phyloP scores from a whole-genome alignment of 2,797 vertebrate species.

The Takifugu ocellatus region DNA sequence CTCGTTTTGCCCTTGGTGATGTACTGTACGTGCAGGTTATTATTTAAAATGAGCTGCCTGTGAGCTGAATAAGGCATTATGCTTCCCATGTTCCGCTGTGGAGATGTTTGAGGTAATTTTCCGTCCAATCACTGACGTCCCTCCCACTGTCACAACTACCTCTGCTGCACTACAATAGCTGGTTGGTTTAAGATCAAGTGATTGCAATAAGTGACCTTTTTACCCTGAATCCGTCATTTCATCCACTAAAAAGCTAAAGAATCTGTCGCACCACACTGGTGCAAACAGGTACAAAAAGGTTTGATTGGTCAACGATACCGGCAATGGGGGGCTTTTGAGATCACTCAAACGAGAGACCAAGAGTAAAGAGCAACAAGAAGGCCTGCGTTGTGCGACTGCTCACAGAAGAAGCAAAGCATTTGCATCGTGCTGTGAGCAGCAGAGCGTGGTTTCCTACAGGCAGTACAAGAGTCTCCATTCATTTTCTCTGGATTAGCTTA shows the following conservation, averaged over 20 bases:
- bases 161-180: conserved; percentile 11
- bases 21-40: conserved; percentile 16
- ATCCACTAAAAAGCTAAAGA: conserved; percentile 11
- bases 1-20: conserved; percentile 30
- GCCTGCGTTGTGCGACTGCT: conserved; percentile 2
- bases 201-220: neutral
- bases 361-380: neutral
- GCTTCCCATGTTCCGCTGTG: conserved; percentile 38
- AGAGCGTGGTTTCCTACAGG: neutral
- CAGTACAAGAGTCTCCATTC: conserved; percentile 2
- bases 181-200: too few relatives aligned
- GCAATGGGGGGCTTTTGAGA: too few relatives aligned
- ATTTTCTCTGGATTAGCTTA: conserved; percentile 14
- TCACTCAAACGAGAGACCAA: too few relatives aligned
- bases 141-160: conserved; percentile 8
- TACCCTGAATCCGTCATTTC: conserved; percentile 23
- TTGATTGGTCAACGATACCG: too few relatives aligned
- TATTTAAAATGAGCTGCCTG: neutral
- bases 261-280: neutral
- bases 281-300: neutral
- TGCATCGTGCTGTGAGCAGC: neutral
- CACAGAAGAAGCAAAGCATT: neutral
- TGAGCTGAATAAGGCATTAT: conserved; percentile 31
- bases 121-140: conserved; percentile 21
- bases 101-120: conserved; percentile 47